Base-by-base conservation (phyloP, 92 coral and sea anemone genomes). In the Phenganax marumi region DNA sequence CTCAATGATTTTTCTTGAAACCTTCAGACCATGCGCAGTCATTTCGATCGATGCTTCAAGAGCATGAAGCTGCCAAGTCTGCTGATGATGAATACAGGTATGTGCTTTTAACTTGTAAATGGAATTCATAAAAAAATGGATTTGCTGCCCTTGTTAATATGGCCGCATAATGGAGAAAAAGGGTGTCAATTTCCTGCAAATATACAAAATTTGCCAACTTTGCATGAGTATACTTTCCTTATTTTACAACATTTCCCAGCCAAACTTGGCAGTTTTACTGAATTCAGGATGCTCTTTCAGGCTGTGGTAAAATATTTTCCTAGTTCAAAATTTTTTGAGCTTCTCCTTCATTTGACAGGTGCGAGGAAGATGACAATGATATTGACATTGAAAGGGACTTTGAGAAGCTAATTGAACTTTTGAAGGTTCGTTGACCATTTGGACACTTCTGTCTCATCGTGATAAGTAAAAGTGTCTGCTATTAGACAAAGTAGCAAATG, bases 331-430 rank as follows among this genome's bases (percentile, higher is more conserved):
- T n/a, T n/a, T n/a, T n/a, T 84, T 54, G 73, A 55, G 23, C 14
- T 43, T 50, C 17, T 39, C 47, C 50, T 25, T 79, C 11, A 68
- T 25, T 43, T 61, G 14, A 17, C 55, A 96, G 99, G 65, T 96
- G 92, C 81, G 97, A 92, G 72, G 98, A 95, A 23, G 96, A 91
- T 54, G 99, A 92, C 23, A 93, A 91, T 65, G 99, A 96, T 69
- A 89, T 96, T 70, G 97, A 96, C 86, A 92, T 94, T 78, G 99
- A 92, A 74, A 75, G 91, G 62, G 97, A 92, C 50, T 85, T 96
- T 50, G 97, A 92, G 52, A 89, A 88, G 47, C 84, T 92, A 3
- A 60, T 94, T 83, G 98, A 92, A 50, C 92, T 94, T 57, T 76
- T 94, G 49, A 94, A 90, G 98, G 98, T 92, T 85, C 0, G 70